These are phyloP conservation scores for Pygocentrus nattereri DNA, from an alignment of 2,797 vertebrate genomes.

Conservation along the genomic window DNA sequence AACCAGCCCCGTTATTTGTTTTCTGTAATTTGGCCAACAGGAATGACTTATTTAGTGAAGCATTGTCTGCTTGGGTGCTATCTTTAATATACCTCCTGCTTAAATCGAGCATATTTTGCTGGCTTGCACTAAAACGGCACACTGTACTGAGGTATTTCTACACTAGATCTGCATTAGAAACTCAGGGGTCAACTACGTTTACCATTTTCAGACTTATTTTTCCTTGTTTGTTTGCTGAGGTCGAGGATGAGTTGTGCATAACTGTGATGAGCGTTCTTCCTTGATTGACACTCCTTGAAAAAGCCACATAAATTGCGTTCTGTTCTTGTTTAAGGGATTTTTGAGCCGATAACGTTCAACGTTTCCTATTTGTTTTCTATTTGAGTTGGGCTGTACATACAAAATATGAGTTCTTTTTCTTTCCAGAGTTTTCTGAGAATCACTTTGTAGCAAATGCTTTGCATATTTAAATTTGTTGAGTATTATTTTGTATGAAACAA, in stretches of 20 bases:
- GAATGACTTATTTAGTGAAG: slow-evolving; percentile 70
- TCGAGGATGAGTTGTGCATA: too few relatives aligned
- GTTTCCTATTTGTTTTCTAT: slow-evolving; percentile 53
- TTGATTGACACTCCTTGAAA: slow-evolving; percentile 77
- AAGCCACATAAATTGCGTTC: slow-evolving; percentile 71
- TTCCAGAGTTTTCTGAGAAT: slow-evolving; percentile 68
- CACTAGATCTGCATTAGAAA: slow-evolving; percentile 87
- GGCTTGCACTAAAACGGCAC: slow-evolving; percentile 86
- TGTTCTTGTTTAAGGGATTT: slow-evolving; percentile 69
- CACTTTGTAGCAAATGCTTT: slow-evolving; percentile 72
- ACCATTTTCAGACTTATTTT: slow-evolving; percentile 80
- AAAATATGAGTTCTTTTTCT: slow-evolving; percentile 70
- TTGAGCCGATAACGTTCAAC: slow-evolving; percentile 80
- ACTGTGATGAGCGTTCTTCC: slow-evolving; percentile 17
- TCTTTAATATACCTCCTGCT: slow-evolving; percentile 83
- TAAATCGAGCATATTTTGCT: slow-evolving; percentile 83
- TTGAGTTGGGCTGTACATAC: slow-evolving; percentile 69
- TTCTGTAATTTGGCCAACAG: slow-evolving; percentile 75
- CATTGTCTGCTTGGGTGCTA: slow-evolving; percentile 85
- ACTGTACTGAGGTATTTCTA: slow-evolving; percentile 88
- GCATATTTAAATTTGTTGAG: slow-evolving; percentile 77
- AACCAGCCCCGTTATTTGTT: slow-evolving; percentile 71
- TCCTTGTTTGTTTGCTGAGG: slow-evolving; percentile 65
- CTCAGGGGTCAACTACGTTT: slow-evolving; percentile 88
- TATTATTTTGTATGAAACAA: slow-evolving; percentile 62